These are phyloP conservation scores for Paraplagusia blochii DNA, from an alignment of 2,113 vertebrate species.

Conservation along the genomic window DNA sequence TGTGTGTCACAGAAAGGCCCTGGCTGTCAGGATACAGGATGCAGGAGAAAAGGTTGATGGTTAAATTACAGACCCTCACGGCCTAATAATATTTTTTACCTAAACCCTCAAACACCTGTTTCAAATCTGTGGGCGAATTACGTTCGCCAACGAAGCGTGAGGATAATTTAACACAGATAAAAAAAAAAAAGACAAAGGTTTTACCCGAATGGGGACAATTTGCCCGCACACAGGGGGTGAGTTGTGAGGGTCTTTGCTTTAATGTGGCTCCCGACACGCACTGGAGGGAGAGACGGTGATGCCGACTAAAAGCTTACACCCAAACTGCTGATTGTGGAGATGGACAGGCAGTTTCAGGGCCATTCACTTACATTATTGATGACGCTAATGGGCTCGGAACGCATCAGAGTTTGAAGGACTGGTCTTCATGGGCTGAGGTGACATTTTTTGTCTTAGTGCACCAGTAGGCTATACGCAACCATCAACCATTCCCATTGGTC, in stretches of 20 bases:
- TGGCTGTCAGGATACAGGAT: neutral
- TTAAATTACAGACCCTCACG: slow-evolving; percentile 13
- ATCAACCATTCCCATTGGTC: slow-evolving; percentile 2
- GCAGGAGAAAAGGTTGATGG: slow-evolving; percentile 11
- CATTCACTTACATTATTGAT: slow-evolving; percentile 72
- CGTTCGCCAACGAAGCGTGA: neutral
- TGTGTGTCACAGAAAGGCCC: too few relatives aligned
- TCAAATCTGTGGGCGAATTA: slow-evolving; percentile 19
- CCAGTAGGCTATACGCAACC: slow-evolving; percentile 1
- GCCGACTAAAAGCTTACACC: slow-evolving; percentile 43
- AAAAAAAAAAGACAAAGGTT: neutral
- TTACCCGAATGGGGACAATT: slow-evolving; percentile 16
- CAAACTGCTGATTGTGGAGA: slow-evolving; percentile 59
- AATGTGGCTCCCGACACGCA: neutral
- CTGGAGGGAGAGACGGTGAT: slow-evolving; percentile 4
- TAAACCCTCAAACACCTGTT: slow-evolving; percentile 50
- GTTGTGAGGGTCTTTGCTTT: neutral
- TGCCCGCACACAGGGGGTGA: slow-evolving; percentile 10
- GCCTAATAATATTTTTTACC: slow-evolving; percentile 1
- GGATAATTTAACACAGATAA: slow-evolving; percentile 31
- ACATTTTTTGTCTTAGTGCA: slow-evolving; percentile 49
- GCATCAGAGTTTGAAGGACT: slow-evolving; percentile 22
- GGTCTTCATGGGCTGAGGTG: slow-evolving; percentile 35
- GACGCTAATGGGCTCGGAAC: slow-evolving; percentile 59
- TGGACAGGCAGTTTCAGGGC: slow-evolving; percentile 43